Base-by-base conservation (phyloP, 2,113 vertebrate genomes). In the Seriola dumerili region DNA sequence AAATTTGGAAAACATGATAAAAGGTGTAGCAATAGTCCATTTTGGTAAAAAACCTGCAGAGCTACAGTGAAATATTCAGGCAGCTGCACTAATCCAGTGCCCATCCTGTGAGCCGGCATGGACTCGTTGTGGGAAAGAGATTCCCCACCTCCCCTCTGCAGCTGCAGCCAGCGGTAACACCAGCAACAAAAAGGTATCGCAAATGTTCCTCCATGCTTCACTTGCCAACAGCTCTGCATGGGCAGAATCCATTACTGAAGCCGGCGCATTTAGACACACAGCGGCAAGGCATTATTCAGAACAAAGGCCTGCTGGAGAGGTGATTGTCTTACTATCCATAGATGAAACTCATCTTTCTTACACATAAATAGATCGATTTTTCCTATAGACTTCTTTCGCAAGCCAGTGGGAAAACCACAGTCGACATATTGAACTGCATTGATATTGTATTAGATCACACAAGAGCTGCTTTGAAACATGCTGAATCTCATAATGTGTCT, bases 131-230 rank as follows among this genome's bases (percentile, higher is more conserved):
- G 69, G 83, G 83, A 62, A 62, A 46, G 7, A 74, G 81, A 48
- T 17, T 17, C 44, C 64, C 69, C 11, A 25, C 81, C 34, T 70
- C 48, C 44, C 38, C 61, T 71, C 76, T 74, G 77, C 83, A 83
- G 81, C 83, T 85, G 72, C 71, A 92, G 82, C 80, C 80, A 73
- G 77, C 57, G 5, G 72, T 55, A 68, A 78, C 75, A 78, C 73
- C 81, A 4, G 58, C 81, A 69, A 81, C 85, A 86, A 65, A 91
- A 84, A 85, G 73, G 79, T 83, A 77, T 77, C 81, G 48, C 71
- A 69, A 83, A 88, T 80, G 67, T 84, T 72, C 68, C 69, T 59
- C 32, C 54, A 46, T 74, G 85, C 78, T 67, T 84, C 90, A 64
- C 57, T 52, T 73, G 83, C 81, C 87, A 88, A 17, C 61, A 34